Percentiles rank a stretch among this genome's conserved stretches.
Evolutionary conservation across 2,888 invertebrate genomes (phyloP).

Genomic region (Ophioninae sp.): DNA sequence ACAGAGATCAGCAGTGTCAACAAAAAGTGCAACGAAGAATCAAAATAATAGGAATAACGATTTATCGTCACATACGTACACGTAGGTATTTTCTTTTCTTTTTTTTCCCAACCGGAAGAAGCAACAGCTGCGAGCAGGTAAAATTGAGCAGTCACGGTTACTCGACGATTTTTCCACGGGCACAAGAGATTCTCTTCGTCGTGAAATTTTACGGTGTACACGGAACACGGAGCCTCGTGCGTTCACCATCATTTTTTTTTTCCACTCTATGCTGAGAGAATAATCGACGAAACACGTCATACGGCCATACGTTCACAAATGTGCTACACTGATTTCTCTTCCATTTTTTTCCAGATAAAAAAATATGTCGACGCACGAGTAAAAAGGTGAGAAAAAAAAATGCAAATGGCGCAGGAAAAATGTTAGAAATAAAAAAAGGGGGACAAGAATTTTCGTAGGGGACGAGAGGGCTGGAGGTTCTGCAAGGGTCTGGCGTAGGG

Average conservation of each 20-base stretch:
- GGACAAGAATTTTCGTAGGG: neutral
- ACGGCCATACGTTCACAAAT: too few relatives aligned
- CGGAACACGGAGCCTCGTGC: neutral
- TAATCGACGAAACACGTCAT: too few relatives aligned
- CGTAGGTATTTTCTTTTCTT: neutral
- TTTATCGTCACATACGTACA: slow-evolving; percentile 8
- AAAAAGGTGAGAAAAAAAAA: neutral
- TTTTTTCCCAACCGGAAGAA: slow-evolving; percentile 15
- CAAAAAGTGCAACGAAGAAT: slow-evolving; percentile 2
- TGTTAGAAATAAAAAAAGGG: neutral
- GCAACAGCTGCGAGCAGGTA: slow-evolving; percentile 51
- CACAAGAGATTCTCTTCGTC: slow-evolving; percentile 4
- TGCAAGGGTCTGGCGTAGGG: slow-evolving; percentile 12
- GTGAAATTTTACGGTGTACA: slow-evolving; percentile 19
- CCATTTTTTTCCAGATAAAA: neutral
- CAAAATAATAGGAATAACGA: neutral
- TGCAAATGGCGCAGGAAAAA: neutral
- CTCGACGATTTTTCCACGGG: slow-evolving; percentile 16
- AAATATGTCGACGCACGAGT: neutral
- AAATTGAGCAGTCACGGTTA: slow-evolving; percentile 37
- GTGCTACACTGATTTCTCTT: too few relatives aligned
- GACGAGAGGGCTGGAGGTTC: neutral
- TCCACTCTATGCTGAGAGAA: neutral
- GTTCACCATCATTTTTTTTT: neutral
- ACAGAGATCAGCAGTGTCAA: neutral